These are phyloP conservation scores for Crotophaga sulcirostris DNA, from an alignment of 2,113 vertebrate species.

Conservation along the genomic window DNA sequence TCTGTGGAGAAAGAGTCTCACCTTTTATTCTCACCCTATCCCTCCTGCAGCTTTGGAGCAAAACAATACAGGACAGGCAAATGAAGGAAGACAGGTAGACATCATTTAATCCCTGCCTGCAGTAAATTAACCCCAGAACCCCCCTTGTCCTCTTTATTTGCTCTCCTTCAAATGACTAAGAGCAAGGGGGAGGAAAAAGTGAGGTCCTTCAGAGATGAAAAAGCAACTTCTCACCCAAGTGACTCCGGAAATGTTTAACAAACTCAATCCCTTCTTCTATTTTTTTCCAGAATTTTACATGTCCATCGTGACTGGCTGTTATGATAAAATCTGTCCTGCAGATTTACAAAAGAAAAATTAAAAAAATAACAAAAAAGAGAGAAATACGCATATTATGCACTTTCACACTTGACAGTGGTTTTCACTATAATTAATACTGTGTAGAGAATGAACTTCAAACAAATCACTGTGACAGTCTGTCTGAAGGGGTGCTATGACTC, in stretches of 20 bases:
- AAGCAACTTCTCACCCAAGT: constrained; percentile 81
- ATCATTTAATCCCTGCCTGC: neutral
- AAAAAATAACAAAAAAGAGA: neutral
- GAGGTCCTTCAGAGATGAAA: neutral
- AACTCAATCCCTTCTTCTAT: constrained; percentile 96
- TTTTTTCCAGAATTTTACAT: constrained; percentile 99
- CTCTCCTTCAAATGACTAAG: neutral
- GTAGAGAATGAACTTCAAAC: neutral
- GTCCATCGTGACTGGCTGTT: constrained; percentile 97
- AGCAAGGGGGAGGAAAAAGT: neutral
- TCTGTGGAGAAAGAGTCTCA: neutral
- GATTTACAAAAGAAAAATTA: neutral
- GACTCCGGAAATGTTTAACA: constrained; percentile 97
- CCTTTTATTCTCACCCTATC: neutral
- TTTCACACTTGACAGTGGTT: neutral
- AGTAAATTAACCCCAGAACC: neutral
- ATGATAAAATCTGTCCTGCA: constrained; percentile 94
- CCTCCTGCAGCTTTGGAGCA: neutral
- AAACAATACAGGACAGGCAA: neutral
- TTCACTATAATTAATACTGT: neutral
- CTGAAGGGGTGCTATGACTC: neutral
- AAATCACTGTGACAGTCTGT: neutral
- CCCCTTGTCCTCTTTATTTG: neutral
- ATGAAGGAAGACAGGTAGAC: accelerated
- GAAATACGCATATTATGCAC: neutral